phyloP scores from a whole-genome alignment of 2,888 invertebrate genomes.

The Sylvicola cinctus region DNA sequence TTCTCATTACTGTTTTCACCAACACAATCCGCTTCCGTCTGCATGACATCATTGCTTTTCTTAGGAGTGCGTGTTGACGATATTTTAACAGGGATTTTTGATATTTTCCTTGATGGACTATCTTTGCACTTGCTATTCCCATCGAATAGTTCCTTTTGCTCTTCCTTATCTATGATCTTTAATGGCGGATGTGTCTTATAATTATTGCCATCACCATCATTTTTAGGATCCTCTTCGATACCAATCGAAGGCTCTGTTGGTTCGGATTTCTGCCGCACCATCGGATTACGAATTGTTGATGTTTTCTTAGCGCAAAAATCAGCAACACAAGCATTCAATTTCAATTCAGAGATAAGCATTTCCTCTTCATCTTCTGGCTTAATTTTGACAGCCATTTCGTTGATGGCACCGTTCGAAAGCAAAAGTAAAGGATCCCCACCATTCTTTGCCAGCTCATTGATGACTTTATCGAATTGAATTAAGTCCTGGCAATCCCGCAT shows the following conservation, averaged over 20 bases:
- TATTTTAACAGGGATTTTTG: slow-evolving; percentile 19
- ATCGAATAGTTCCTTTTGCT: neutral
- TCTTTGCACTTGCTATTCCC: slow-evolving; percentile 10
- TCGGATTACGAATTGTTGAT: slow-evolving; percentile 12
- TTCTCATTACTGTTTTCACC: slow-evolving; percentile 11
- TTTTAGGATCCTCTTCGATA: slow-evolving; percentile 8
- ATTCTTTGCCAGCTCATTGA: slow-evolving; percentile 3
- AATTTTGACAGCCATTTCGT: slow-evolving; percentile 3
- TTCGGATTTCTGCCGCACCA: slow-evolving; percentile 20
- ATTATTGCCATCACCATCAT: slow-evolving; percentile 6
- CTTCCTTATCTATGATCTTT: slow-evolving; percentile 6
- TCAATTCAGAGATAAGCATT: slow-evolving; percentile 21
- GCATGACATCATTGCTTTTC: slow-evolving; percentile 14
- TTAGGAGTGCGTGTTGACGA: slow-evolving; percentile 28
- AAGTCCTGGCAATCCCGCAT: too few relatives aligned
- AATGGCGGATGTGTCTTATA: slow-evolving; percentile 25
- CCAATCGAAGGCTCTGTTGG: slow-evolving; percentile 11
- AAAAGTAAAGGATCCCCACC: slow-evolving; percentile 1
- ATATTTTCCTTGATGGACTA: slow-evolving; percentile 22
- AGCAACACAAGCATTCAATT: slow-evolving; percentile 16
- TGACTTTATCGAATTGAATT: too few relatives aligned
- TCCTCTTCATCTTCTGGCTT: slow-evolving; percentile 20
- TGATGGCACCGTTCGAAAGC: slow-evolving; percentile 13
- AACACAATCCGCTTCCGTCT: neutral
- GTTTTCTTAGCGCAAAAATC: slow-evolving; percentile 16